Evolutionary conservation across 2,797 vertebrate species (phyloP).

Genomic region (Pangasius krempfi): DNA sequence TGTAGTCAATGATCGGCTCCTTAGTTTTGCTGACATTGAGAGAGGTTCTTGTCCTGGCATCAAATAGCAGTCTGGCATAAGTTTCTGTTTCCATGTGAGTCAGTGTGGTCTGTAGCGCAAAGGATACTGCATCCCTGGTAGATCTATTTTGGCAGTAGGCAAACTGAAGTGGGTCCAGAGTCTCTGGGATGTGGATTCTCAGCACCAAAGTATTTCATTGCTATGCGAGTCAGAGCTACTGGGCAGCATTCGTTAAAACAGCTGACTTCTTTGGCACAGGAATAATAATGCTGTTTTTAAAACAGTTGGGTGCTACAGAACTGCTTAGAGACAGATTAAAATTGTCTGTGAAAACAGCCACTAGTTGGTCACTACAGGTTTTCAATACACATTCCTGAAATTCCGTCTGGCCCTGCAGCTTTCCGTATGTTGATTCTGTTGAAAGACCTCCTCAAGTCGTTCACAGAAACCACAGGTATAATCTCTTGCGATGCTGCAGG

Average conservation of each 20-base stretch:
- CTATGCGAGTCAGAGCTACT: not conserved
- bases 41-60: not conserved
- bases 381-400: not conserved
- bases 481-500: not conserved
- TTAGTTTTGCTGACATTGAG: not conserved
- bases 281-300: not conserved
- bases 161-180: not conserved
- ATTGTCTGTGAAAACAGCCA: not conserved
- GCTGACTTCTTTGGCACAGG: not conserved
- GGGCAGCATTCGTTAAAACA: not conserved
- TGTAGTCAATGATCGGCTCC: too few relatives aligned
- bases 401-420: not conserved
- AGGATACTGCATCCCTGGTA: not conserved
- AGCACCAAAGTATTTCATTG: not conserved
- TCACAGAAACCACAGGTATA: not conserved
- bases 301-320: not conserved
- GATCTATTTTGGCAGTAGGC: not conserved
- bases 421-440: not conserved
- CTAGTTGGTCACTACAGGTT: not conserved
- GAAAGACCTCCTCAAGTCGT: not conserved
- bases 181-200: not conserved
- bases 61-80: not conserved
- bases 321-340: not conserved
- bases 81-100: not conserved
- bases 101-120: not conserved